These are phyloP conservation scores for Brachionus angularis DNA, from an alignment of 1,140 invertebrate genomes.

Conservation along the genomic window DNA sequence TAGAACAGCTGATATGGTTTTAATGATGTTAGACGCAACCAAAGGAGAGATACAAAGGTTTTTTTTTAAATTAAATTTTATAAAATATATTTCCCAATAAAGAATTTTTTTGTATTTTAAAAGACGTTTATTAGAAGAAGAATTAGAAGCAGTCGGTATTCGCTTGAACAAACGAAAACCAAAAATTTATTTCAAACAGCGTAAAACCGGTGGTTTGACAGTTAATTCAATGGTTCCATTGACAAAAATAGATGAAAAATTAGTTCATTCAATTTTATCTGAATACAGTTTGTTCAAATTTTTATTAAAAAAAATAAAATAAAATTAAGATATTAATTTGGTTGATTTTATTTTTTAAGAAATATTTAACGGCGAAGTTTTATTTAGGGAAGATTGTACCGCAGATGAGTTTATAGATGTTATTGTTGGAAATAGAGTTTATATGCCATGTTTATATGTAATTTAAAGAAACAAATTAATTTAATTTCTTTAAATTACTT, in stretches of 20 bases:
- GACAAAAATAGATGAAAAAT: constrained; percentile 89
- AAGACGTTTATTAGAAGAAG: constrained; percentile 92
- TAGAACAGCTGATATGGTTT: constrained; percentile 92
- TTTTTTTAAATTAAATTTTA: too few species aligned
- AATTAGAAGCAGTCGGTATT: constrained; percentile 97
- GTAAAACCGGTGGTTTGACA: constrained; percentile 95
- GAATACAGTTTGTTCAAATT: constrained; percentile 71
- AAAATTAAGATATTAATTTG: constrained; percentile 86
- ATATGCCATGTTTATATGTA: constrained; percentile 95
- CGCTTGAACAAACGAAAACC: constrained; percentile 93
- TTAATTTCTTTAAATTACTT: neutral
- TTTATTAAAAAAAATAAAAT: too few species aligned
- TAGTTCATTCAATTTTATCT: constrained; percentile 95
- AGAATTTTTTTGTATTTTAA: too few species aligned
- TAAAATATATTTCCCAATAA: too few species aligned
- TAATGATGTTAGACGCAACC: constrained; percentile 93
- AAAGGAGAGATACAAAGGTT: constrained; percentile 93
- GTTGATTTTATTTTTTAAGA: constrained; percentile 90
- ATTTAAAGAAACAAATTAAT: neutral
- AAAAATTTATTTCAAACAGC: constrained; percentile 89
- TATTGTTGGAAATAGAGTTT: constrained; percentile 95
- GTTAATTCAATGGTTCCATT: constrained; percentile 81
- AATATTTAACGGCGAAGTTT: constrained; percentile 88
- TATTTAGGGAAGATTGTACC: constrained; percentile 76
- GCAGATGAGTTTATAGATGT: constrained; percentile 97